Percentiles rank a stretch among this genome's conserved stretches.
Evolutionary conservation across 2,113 vertebrate genomes (phyloP).

Genomic region (Todiramphus saurophagus): DNA sequence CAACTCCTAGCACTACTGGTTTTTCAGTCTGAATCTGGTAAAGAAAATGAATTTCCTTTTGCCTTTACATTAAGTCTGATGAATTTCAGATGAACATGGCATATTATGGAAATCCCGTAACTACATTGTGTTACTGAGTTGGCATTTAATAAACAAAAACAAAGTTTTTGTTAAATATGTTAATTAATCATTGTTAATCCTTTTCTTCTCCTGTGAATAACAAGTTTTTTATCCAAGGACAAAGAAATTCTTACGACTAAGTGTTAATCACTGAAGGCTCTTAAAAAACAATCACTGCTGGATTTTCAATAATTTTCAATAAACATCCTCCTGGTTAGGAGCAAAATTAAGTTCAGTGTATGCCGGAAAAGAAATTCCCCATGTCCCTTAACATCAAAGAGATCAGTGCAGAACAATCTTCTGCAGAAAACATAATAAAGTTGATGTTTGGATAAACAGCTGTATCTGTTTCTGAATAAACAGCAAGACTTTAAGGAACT

Average conservation of each 20-base stretch:
- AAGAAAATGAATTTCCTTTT: background rate
- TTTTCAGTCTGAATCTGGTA: background rate
- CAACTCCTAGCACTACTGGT: accelerated
- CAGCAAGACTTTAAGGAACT: background rate
- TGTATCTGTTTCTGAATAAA: background rate
- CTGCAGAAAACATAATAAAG: background rate
- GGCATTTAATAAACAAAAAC: constrained; percentile 2
- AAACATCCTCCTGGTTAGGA: background rate
- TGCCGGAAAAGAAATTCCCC: background rate
- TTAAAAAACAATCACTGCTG: background rate
- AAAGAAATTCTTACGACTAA: background rate
- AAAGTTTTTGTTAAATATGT: no score
- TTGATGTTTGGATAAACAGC: background rate
- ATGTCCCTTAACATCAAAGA: background rate
- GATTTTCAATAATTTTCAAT: constrained; percentile 28
- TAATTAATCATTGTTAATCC: background rate
- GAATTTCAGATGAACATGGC: background rate
- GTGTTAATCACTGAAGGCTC: background rate
- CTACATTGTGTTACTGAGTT: background rate
- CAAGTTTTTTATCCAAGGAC: background rate
- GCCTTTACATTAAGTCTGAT: background rate
- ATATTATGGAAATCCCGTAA: background rate
- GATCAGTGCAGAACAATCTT: background rate
- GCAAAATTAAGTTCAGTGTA: background rate
- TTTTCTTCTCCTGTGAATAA: background rate